Evolutionary conservation across 37 sponge, comb jelly and placozoan species (phyloP), one percentile per base, ranked within the genome.

Genomic region (Halisarca cf. caerulea): DNA sequence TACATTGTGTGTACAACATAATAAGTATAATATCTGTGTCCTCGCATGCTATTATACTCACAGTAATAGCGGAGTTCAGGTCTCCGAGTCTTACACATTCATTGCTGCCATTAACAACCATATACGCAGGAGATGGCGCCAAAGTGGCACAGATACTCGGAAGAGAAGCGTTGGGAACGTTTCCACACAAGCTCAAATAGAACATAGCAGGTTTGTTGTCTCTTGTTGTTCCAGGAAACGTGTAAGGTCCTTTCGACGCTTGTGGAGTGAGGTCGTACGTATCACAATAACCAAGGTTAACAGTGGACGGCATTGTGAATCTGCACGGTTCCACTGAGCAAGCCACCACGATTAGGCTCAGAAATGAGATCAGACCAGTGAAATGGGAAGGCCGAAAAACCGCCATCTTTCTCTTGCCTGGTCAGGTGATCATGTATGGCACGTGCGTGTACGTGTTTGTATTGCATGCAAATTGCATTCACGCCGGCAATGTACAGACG

Each of bases 251-350:
- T 15, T 61, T 25, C 21, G 25, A 58, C 41, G 58, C 80, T n/a
- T 75, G 61, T 27, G 77, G 37, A 5, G 58, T 68, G 28, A 88
- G 70, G 59, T 83, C 84, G 45, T 88, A 88, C 30, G 32, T 41
- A 41, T 79, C 85, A 42, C 89, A 88, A 11, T 18, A 11, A 34
- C 79, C 79, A 0, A 55, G 41, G 25, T 34, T 23, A 21, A 17
- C 41, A 6, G 89, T 83, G 33, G 89, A 80, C 0, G 89, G 89
- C 3, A 88, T 55, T 57, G 35, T 27, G 84, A 83, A 88, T 15
- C 30, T 35, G 43, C 89, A 88, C 27, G 51, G 25, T 3, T 62
- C 78, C 1, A 20, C 62, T 0, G 72, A 36, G 36, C 11, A 11
- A 11, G 11, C 11, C 6, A 47, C 51, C 6, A 11, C 11, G 51